phyloP scores from a whole-genome alignment of 2,797 vertebrate species.

The Lepidocolaptes lacrymiger region DNA sequence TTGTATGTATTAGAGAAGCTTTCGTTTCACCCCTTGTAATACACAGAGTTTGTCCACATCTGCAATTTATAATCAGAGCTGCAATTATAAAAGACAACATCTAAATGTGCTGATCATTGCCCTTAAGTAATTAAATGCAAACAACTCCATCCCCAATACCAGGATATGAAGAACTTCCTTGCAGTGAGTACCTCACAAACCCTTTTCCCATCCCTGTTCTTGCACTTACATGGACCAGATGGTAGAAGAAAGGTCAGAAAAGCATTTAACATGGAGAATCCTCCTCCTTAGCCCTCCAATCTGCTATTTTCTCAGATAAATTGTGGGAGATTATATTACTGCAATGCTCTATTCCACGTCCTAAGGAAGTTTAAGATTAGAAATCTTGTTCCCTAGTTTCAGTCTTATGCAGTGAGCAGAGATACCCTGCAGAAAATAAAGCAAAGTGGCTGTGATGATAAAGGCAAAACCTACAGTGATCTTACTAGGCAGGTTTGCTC shows the following conservation, averaged over 20 bases:
- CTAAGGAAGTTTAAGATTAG: not conserved
- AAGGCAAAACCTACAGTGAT: not conserved
- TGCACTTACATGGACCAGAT: not conserved
- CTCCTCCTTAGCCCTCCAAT: not conserved
- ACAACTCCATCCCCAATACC: not conserved
- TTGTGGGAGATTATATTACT: not conserved
- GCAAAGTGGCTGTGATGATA: not conserved
- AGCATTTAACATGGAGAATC: accelerated
- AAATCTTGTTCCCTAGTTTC: not conserved
- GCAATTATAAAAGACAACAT: not conserved
- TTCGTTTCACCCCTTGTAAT: not conserved
- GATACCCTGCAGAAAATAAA: not conserved
- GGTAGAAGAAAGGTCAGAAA: not conserved
- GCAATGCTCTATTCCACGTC: not conserved
- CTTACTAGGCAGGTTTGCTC: not conserved
- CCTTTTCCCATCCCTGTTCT: not conserved
- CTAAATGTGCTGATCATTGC: not conserved
- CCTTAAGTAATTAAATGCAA: not conserved
- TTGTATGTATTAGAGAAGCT: not conserved
- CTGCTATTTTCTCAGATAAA: not conserved
- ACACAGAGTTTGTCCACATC: not conserved
- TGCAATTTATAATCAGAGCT: not conserved
- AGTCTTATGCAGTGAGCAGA: not conserved
- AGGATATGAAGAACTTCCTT: not conserved
- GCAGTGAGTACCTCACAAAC: not conserved